Base-by-base conservation (phyloP, 2,888 invertebrate genomes). In the Ganaspis brasiliensis region DNA sequence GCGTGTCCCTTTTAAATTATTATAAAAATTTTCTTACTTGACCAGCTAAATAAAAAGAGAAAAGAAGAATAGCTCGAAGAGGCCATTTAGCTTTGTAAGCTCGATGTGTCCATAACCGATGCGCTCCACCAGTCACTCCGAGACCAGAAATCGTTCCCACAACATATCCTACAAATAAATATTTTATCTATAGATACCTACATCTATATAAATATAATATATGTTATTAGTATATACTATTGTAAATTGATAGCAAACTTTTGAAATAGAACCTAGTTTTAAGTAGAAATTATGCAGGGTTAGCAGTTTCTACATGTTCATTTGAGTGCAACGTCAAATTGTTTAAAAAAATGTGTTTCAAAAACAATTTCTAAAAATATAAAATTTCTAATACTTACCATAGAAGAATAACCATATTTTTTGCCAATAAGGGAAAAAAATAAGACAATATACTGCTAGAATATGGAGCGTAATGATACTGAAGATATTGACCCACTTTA, bases 21-120 rank as follows among this genome's bases (percentile, higher is more conserved):
- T n/a, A n/a, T n/a, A n/a, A n/a, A n/a, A n/a, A n/a, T n/a, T n/a
- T n/a, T 40, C 19, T 40, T 40, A 63, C 63, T 40, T 63, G 63
- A 21, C 63, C 63, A 40, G 63, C 19, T 21, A 19, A 40, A 14
- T 37, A 63, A 21, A 21, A 63, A 21, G 21, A 40, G 14, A 8
- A 40, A 8, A 63, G 63, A 40, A 63, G 63, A 37, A 40, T 40
- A 12, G 40, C 14, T 14, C 40, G 21, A 21, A 63, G 21, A 19
- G 63, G 63, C 63, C 63, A 40, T 21, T 63, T 63, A 21, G 63
- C 63, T 63, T 63, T 63, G 24, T 40, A 63, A 21, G 63, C 40
- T 21, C 63, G 63, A 40, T 63, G 63, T 1, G 63, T 63, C 37
- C 37, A 63, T 1, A 63, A 35, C 12, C 63, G 63, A 40, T 63